phyloP scores from a whole-genome alignment of 2,888 invertebrate genomes.

The Pelosia muscerda region DNA sequence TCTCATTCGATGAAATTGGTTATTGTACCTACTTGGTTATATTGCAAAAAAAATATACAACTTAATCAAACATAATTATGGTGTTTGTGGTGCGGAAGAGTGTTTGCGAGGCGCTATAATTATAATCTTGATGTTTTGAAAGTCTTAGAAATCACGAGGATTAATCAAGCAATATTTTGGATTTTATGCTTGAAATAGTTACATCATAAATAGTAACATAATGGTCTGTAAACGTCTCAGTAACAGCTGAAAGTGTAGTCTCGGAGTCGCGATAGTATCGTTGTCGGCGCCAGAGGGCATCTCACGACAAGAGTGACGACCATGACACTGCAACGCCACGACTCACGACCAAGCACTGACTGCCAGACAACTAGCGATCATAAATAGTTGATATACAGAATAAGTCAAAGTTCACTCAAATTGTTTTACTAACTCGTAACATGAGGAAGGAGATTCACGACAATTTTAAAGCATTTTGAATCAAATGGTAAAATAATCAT shows the following conservation, averaged over 20 bases:
- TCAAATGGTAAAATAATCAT: constrained; percentile 3
- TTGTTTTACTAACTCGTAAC: constrained; percentile 9
- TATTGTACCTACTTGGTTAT: background rate
- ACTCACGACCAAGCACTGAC: constrained; percentile 29
- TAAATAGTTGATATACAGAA: constrained; percentile 29
- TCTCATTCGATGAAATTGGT: background rate
- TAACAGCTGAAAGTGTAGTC: constrained; percentile 63
- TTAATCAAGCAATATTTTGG: constrained; percentile 35
- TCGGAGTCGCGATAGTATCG: constrained; percentile 69
- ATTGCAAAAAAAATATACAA: no score
- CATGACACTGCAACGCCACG: constrained; percentile 38
- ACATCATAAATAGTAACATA: constrained; percentile 66
- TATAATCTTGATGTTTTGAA: background rate
- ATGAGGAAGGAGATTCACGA: background rate
- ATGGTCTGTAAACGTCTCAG: constrained; percentile 71
- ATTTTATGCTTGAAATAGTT: constrained; percentile 57
- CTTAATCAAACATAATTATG: background rate
- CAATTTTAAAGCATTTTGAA: constrained; percentile 2
- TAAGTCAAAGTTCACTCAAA: constrained; percentile 1
- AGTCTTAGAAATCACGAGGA: constrained; percentile 1
- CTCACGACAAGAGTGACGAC: constrained; percentile 56
- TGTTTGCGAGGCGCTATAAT: background rate
- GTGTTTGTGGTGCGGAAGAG: background rate
- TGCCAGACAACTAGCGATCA: constrained; percentile 37
- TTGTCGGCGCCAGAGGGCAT: constrained; percentile 57